Evolutionary conservation across 2,797 vertebrate genomes (phyloP), one percentile per base, ranked within the genome.

Genomic region (Manis crassicaudata): DNA sequence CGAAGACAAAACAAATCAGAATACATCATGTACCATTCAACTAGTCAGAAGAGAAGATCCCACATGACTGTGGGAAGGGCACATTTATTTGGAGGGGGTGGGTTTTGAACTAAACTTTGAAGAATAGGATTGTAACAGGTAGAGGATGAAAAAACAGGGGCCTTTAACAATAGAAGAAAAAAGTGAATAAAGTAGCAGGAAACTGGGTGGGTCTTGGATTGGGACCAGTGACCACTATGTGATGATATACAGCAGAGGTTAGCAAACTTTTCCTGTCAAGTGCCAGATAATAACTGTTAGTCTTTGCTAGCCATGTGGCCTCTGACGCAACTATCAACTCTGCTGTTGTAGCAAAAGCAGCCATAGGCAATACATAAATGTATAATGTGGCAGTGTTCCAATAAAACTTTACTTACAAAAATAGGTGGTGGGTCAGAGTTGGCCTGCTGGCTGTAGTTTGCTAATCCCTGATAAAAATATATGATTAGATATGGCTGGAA

Each of bases 91-190:
- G 40, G 88, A 58, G 11, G 14, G 35, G 3, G 12, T 46, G 35
- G 43, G 43, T 46, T 86, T 91, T 88, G 35, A 93, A 13, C 16
- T 83, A 77, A 80, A 63, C 32, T 58, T 65, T 62, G 72, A 97
- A 96, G 82, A 14, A 52, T 96, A 82, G n/a, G 52, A 65, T 37
- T 90, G 70, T 75, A 75, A 72, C 25, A 67, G 62, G 29, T 10
- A 77, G 73, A 82, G 16, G 16, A 76, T 88, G 20, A 52, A 77
- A 86, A 68, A 67, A 67, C 18, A 2, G 16, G 43, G 23, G 9
- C 12, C 9, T 76, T 88, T 85, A 72, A 6, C 37, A 75, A 54
- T 58, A 43, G 29, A 89, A 13, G 35, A 72, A 90, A 73, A 25
- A 50, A 43, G 80, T 13, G 58, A 88, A 70, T 88, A 65, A 37